Evolutionary conservation across 2,113 vertebrate genomes (phyloP).

Genomic region (Brachypodius melanocephalos): DNA sequence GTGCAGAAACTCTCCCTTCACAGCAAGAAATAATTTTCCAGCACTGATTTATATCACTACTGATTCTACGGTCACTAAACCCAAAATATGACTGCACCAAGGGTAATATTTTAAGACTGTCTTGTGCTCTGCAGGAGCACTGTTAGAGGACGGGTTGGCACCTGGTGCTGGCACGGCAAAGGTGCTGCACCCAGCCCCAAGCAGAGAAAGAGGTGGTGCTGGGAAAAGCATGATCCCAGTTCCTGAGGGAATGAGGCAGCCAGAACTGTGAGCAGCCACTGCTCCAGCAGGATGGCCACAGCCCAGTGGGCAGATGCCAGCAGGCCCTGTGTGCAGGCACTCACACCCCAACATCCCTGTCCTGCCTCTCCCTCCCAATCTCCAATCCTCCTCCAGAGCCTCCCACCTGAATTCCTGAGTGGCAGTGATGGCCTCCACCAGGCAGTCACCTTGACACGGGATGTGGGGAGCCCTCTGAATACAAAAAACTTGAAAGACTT

Average conservation of each 20-base stretch:
- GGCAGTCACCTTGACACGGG: neutral
- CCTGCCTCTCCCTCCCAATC: neutral
- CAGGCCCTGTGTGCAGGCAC: fast-evolving
- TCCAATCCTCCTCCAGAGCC: neutral
- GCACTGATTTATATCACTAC: neutral
- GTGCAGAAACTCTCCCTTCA: neutral
- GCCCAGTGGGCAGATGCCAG: neutral
- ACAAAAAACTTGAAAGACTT: neutral
- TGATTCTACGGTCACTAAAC: neutral
- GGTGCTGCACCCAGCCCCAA: neutral
- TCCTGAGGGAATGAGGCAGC: neutral
- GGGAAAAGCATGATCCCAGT: neutral
- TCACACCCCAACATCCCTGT: neutral
- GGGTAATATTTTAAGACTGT: neutral
- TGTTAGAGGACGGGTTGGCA: neutral
- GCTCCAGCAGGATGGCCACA: neutral
- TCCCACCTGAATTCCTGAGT: neutral
- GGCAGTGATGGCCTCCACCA: fast-evolving
- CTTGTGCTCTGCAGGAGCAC: neutral
- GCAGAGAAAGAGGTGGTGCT: neutral
- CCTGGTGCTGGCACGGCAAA: neutral
- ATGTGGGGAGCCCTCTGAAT: neutral
- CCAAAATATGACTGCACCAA: neutral
- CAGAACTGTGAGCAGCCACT: neutral
- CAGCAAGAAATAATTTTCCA: neutral